phyloP scores from a whole-genome alignment of 1,140 invertebrate genomes.

The Ditylenchus dipsaci region DNA sequence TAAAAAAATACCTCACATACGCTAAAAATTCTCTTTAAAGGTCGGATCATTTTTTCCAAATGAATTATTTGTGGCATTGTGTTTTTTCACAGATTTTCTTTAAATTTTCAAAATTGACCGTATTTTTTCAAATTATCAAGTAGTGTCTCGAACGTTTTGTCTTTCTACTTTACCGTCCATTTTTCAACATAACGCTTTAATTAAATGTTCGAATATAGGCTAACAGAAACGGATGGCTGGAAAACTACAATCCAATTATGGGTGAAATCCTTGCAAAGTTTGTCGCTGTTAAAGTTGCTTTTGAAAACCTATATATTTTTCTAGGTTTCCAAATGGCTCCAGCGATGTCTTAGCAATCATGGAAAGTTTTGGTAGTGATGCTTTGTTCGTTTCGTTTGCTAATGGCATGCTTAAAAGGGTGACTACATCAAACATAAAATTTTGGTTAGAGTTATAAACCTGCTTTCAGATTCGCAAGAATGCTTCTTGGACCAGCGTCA shows the following conservation, averaged over 20 bases:
- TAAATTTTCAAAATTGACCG: too few species aligned
- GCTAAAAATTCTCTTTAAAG: background rate
- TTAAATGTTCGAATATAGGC: too few species aligned
- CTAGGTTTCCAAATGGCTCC: background rate
- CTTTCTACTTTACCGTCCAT: too few species aligned
- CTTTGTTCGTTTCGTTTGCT: background rate
- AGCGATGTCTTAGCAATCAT: background rate
- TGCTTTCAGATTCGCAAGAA: too few species aligned
- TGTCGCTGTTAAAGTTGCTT: background rate
- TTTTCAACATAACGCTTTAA: too few species aligned
- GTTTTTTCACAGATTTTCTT: too few species aligned
- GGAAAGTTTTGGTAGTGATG: background rate
- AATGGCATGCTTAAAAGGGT: background rate
- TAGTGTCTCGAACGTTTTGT: too few species aligned
- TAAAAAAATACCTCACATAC: background rate
- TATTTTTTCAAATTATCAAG: too few species aligned
- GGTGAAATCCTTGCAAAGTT: slow-evolving; percentile 2
- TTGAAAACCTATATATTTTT: background rate
- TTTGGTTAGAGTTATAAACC: too few species aligned
- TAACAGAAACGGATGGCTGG: slow-evolving; percentile 2
- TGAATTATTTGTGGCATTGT: too few species aligned
- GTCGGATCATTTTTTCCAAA: too few species aligned
- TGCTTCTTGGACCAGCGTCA: too few species aligned
- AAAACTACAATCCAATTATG: slow-evolving; percentile 9
- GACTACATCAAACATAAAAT: background rate